These are phyloP conservation scores for Trichonephila inaurata DNA, from an alignment of 1,140 invertebrate genomes.

Conservation along the genomic window DNA sequence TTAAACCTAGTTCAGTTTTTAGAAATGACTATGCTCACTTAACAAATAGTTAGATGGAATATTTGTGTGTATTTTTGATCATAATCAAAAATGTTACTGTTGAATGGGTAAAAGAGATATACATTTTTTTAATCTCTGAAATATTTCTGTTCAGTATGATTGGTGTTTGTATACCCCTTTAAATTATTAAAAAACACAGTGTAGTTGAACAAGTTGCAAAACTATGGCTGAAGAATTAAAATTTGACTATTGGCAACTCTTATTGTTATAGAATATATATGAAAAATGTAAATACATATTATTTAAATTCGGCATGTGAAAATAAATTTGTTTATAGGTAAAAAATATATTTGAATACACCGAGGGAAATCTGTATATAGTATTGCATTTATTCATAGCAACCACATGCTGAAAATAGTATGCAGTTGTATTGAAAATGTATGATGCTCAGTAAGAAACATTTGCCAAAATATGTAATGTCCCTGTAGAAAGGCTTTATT, in stretches of 20 bases:
- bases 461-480: neutral
- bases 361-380: neutral
- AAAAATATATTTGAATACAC: neutral
- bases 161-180: neutral
- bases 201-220: neutral
- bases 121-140: no score
- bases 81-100: neutral
- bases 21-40: conserved; percentile 61
- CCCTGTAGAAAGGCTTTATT: no score
- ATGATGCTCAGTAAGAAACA: neutral
- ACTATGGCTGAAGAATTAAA: neutral
- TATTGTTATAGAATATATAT: neutral
- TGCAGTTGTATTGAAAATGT: neutral
- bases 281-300: neutral
- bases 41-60: conserved; percentile 5
- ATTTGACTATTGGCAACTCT: neutral
- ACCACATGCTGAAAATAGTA: neutral
- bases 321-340: neutral
- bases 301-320: neutral
- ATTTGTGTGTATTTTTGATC: neutral
- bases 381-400: conserved; percentile 7
- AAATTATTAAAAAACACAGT: neutral
- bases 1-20: conserved; percentile 63
- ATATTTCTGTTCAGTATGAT: neutral
- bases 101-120: neutral